A percentile compares a stretch with the other conserved stretches of the same genome.
Evolutionary conservation across 1,140 invertebrate genomes (phyloP).

Genomic region (Drosophila micromelanica): DNA sequence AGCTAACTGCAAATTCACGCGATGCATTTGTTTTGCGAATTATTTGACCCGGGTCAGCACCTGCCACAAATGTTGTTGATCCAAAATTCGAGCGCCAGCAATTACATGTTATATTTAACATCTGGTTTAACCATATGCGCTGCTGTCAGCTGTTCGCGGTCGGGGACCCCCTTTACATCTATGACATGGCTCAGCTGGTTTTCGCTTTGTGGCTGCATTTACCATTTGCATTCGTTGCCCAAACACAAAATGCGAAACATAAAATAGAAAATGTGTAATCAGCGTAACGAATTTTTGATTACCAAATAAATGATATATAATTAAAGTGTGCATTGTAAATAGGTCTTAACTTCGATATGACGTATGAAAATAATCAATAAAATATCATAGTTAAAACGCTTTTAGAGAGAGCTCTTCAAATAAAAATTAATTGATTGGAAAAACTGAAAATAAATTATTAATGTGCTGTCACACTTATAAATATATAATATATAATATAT

Average conservation of each 20-base stretch:
- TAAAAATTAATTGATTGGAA: too few species aligned
- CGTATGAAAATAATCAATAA: not conserved
- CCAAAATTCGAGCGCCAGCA: slow-evolving; percentile 32
- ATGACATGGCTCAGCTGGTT: slow-evolving; percentile 20
- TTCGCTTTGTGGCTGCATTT: slow-evolving; percentile 16
- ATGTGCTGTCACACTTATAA: too few species aligned
- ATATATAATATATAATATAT: not conserved
- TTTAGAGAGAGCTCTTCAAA: not conserved
- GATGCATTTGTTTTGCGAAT: slow-evolving; percentile 58
- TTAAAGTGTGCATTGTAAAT: slow-evolving; percentile 1
- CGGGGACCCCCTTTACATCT: not conserved
- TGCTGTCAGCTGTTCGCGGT: slow-evolving; percentile 30
- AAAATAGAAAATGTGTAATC: slow-evolving; percentile 17
- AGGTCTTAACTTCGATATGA: not conserved
- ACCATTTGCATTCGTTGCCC: slow-evolving; percentile 15
- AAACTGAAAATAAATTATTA: not conserved
- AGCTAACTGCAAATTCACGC: slow-evolving; percentile 26
- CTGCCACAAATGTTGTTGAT: slow-evolving; percentile 60
- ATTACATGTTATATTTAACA: slow-evolving; percentile 68
- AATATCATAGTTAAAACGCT: not conserved
- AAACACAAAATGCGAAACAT: slow-evolving; percentile 4
- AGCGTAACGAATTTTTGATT: slow-evolving; percentile 16
- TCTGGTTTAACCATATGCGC: slow-evolving; percentile 27
- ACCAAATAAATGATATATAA: slow-evolving; percentile 23
- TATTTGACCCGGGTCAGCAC: slow-evolving; percentile 39